Evolutionary conservation across 2,113 vertebrate species (phyloP).

Genomic region (Ginglymostoma cirratum): DNA sequence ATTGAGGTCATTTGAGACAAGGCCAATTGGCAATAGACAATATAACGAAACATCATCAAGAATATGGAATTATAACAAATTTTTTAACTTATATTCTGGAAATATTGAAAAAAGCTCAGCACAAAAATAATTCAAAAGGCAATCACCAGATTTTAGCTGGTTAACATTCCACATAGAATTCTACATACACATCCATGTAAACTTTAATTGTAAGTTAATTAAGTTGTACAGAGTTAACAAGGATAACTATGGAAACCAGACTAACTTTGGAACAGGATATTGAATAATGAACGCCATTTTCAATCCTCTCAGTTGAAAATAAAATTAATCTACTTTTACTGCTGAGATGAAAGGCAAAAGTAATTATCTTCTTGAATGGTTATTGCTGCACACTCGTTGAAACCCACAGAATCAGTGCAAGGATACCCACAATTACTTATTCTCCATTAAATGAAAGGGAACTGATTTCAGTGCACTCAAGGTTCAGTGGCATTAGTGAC

Average conservation of each 20-base stretch:
- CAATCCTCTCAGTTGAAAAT: background rate
- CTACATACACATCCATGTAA: background rate
- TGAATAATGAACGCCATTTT: background rate
- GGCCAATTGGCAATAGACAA: background rate
- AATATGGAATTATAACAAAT: background rate
- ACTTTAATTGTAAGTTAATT: background rate
- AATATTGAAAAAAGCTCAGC: background rate
- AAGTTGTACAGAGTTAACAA: background rate
- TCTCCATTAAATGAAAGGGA: background rate
- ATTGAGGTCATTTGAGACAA: background rate
- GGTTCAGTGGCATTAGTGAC: conserved; percentile 8
- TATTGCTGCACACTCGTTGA: background rate
- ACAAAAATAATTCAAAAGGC: no score
- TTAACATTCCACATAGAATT: background rate
- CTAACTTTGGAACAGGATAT: background rate
- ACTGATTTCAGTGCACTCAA: background rate
- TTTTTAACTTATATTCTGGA: background rate
- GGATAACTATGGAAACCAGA: background rate
- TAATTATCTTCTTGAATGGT: background rate
- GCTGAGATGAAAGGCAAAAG: background rate
- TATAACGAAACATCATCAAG: background rate
- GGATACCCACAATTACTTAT: background rate
- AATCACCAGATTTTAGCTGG: background rate
- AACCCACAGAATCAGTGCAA: background rate
- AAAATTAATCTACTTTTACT: background rate